Base-by-base conservation (phyloP, 92 coral and sea anemone species). In the Zoanthus gigantus region DNA sequence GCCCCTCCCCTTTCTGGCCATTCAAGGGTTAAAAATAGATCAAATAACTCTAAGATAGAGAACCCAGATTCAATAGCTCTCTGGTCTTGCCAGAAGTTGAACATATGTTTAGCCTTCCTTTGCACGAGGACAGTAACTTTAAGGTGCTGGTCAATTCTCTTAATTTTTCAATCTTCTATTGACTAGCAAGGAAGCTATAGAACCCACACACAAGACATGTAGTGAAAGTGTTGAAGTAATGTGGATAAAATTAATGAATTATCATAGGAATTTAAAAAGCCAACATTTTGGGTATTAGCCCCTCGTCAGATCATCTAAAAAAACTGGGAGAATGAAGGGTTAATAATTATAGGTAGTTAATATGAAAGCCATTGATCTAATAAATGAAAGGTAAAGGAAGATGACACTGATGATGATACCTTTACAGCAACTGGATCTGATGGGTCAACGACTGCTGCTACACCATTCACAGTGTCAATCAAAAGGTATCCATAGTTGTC, bases 351-450 rank as follows among this genome's bases (percentile, higher is more conserved):
- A 23, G 23, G 23, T 23, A 23, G 23, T 23, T 23, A 23, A 23
- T 23, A 23, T 23, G 23, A 23, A 23, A 23, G 23, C 23, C 23
- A 23, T 23, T 23, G 23, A 23, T 23, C 23, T 23, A 23, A 50
- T 50, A 11, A 50, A 37, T 37, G 0, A 37, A 17, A 17, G 18
- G 69, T 15, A 15, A 23, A 61, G 17, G 0, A 18, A 17, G 69
- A 63, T 63, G 10, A 63, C n/a, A 6, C 0, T 17, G 30, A 63
- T 69, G n/a, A 30, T 69, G n/a, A 44, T 76, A 88, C 94, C 88
- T 92, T 92, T 69, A 92, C 80, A 17, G 90, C 79, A n/a, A 74
- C 88, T 89, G 94, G 90, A 63, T 92, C 94, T 23, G 94, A 92
- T 56, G 94, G 94, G 67, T 92, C 94, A 2, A 92, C 88, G 29